These are phyloP conservation scores for Promerops cafer DNA, from an alignment of 2,113 vertebrate species.

Conservation along the genomic window DNA sequence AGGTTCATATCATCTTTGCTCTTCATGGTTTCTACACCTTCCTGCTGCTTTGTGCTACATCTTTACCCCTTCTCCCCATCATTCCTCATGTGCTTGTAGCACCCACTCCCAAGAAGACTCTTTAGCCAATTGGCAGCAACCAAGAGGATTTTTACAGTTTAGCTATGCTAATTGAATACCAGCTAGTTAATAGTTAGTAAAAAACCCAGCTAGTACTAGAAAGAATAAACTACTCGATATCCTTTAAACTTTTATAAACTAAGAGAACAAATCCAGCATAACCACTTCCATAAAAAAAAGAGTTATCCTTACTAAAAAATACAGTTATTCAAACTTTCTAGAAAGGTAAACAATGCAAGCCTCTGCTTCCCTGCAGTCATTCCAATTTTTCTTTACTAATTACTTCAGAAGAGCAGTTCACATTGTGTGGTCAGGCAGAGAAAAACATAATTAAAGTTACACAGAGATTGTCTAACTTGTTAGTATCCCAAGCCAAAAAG, in stretches of 20 bases:
- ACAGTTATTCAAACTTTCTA: neutral
- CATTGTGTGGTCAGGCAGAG: neutral
- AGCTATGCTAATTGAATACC: neutral
- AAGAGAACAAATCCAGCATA: neutral
- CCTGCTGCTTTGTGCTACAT: neutral
- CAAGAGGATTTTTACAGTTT: neutral
- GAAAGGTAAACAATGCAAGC: neutral
- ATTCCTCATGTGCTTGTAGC: neutral
- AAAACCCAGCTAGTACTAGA: neutral
- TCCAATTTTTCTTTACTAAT: neutral
- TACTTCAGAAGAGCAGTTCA: neutral
- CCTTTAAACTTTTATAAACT: neutral
- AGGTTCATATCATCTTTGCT: neutral
- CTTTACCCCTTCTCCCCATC: neutral
- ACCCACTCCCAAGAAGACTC: neutral
- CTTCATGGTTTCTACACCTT: neutral
- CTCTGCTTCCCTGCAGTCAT: neutral
- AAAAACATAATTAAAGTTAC: neutral
- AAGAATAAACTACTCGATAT: neutral
- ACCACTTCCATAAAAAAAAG: neutral
- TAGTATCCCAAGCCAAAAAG: neutral
- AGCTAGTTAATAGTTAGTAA: neutral
- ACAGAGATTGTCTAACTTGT: neutral
- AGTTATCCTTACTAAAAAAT: neutral
- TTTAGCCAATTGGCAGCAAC: neutral